These are phyloP conservation scores for Parambassis ranga DNA, from an alignment of 2,797 vertebrate species.

Conservation along the genomic window DNA sequence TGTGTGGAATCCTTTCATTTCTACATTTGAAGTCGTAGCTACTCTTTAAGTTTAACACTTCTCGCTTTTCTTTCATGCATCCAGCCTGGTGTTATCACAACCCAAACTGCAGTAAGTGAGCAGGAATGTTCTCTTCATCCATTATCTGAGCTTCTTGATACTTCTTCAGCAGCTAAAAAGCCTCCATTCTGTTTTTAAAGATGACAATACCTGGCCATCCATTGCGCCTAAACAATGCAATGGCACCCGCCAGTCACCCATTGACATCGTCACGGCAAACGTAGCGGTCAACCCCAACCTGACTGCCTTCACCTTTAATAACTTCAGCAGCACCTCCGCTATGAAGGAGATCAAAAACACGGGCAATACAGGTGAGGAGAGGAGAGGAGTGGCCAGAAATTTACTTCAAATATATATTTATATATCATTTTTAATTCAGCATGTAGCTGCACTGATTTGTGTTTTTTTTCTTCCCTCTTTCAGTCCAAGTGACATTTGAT, in stretches of 20 bases:
- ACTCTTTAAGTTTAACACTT: too few species aligned
- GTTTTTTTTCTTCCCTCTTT: background rate
- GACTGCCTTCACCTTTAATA: conserved; percentile 40
- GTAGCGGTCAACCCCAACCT: conserved; percentile 14
- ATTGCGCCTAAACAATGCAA: conserved; percentile 32
- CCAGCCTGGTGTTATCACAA: conserved; percentile 73
- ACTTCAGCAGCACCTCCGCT: background rate
- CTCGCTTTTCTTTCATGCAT: background rate
- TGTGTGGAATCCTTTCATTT: fast-evolving
- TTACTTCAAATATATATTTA: too few species aligned
- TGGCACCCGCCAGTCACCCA: conserved; percentile 75
- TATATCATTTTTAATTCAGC: too few species aligned
- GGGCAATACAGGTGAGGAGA: conserved; percentile 61
- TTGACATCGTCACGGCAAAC: conserved; percentile 58
- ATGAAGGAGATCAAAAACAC: conserved; percentile 55
- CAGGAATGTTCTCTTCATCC: background rate
- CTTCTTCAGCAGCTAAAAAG: background rate
- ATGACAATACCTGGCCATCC: conserved; percentile 47
- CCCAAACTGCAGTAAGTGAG: conserved; percentile 67
- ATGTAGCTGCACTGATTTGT: too few species aligned
- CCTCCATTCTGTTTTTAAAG: conserved; percentile 29
- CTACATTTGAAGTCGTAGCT: background rate
- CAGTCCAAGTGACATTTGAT: conserved; percentile 58
- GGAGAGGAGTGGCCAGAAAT: too few species aligned
- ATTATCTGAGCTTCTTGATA: background rate